Conservation (phyloP, 2,113 vertebrate genomes). For the Eolophus roseicapilla region DNA sequence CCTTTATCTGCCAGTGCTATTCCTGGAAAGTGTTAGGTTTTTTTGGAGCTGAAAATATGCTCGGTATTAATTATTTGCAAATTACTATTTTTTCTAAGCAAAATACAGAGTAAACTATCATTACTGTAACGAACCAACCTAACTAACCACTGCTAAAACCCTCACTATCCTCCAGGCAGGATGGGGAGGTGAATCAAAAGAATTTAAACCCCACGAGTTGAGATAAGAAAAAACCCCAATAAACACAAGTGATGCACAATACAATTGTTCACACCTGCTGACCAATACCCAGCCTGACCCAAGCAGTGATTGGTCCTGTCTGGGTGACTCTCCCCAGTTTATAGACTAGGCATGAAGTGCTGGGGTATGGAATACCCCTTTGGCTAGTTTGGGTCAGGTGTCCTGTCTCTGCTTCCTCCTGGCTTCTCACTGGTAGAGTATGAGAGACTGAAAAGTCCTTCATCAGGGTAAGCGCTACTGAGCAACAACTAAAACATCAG, state of each 20-base stretch:
- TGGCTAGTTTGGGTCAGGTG: not conserved
- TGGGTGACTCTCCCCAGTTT: not conserved
- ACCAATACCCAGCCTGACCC: not conserved
- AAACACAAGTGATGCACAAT: not conserved
- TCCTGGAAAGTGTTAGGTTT: not conserved
- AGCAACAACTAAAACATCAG: not conserved
- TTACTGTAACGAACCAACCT: not conserved
- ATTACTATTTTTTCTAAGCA: not conserved
- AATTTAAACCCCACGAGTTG: not conserved
- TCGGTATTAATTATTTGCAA: not conserved
- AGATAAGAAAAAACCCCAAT: not conserved
- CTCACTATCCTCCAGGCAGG: not conserved
- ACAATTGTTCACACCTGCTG: not conserved
- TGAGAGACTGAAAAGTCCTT: not conserved
- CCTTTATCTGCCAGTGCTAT: not conserved
- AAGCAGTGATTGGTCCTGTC: not conserved
- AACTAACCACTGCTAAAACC: not conserved
- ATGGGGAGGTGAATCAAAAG: not conserved
- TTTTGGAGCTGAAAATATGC: not conserved
- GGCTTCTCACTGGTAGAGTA: not conserved
- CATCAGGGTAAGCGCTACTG: not conserved
- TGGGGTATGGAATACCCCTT: not conserved
- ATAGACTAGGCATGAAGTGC: not conserved
- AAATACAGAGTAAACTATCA: not conserved
- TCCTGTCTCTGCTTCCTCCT: not conserved